Base-by-base conservation (phyloP, 2,113 vertebrate genomes). In the Siphamia tubifer region DNA sequence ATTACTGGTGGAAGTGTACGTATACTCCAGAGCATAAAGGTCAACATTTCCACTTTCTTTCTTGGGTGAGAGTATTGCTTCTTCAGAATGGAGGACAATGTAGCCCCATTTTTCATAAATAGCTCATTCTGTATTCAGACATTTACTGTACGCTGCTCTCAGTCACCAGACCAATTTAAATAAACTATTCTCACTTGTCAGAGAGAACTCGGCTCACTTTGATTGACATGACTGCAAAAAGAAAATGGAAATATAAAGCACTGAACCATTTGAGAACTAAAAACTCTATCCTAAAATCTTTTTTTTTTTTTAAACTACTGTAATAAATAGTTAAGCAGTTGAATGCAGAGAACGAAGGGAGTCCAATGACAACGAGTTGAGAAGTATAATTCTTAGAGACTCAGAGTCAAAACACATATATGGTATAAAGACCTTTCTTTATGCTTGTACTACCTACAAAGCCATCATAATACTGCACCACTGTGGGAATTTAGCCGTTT, bases 61-160 rank as follows among this genome's bases (percentile, higher is more conserved):
- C 89, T 93, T 90, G 87, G 90, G 56, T 71, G 91, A 89, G 87
- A 90, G 90, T 94, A 94, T 94, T 94, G 92, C 92, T 92, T 94
- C 92, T 94, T 94, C 93, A 90, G 92, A 93, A 95, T 94, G 92
- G 94, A 95, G 93, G 93, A 93, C 93, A 94, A 91, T 31, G 79
- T 85, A 89, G 88, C 90, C 82, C 77, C 58, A 57, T 76, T 88
- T 82, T 86, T 94, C 70, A 92, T 81, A 93, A 94, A 93, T 94
- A 92, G 92, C 93, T 93, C 94, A 93, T 95, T 95, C 87, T 83
- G 89, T 88, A 95, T 97, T 95, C 94, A 92, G 91, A 93, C 94
- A 70, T 95, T 95, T 87, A 92, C 90, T 72, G 86, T 89, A 85
- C 90, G 83, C 90, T 91, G 87, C 73, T 80, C 72, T 72, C 80